A percentile compares a stretch with the other conserved stretches of the same genome.
Evolutionary conservation across 2,888 invertebrate species (phyloP).

Genomic region (Blastobasis adustella): DNA sequence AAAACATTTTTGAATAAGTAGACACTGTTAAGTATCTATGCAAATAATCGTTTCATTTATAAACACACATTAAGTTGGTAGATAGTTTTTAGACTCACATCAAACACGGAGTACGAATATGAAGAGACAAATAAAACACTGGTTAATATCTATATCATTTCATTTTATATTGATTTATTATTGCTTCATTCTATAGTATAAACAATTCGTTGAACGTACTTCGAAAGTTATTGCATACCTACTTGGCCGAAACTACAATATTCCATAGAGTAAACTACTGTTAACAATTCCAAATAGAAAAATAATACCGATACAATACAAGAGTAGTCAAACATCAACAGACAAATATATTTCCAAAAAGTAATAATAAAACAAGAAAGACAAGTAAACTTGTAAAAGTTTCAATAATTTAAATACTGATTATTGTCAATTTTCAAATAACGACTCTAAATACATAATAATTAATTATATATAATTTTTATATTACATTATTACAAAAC

Average conservation of each 20-base stretch:
- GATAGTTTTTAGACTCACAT: too few relatives aligned
- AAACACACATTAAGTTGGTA: too few relatives aligned
- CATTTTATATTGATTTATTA: slow-evolving; percentile 44
- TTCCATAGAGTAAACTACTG: slow-evolving; percentile 44
- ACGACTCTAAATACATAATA: slow-evolving; percentile 24
- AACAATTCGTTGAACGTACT: slow-evolving; percentile 64
- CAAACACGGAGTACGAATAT: too few relatives aligned
- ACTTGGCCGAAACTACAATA: slow-evolving; percentile 38
- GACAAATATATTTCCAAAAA: slow-evolving; percentile 55
- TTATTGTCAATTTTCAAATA: slow-evolving; percentile 66
- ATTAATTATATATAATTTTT: slow-evolving; percentile 17
- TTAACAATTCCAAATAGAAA: slow-evolving; percentile 59
- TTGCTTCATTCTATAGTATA: slow-evolving; percentile 64
- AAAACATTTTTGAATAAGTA: too few relatives aligned
- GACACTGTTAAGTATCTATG: too few relatives aligned
- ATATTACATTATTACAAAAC: slow-evolving; percentile 24
- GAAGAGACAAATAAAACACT: slow-evolving; percentile 28
- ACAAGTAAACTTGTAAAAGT: slow-evolving; percentile 22
- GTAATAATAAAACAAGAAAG: slow-evolving; percentile 50
- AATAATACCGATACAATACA: slow-evolving; percentile 26
- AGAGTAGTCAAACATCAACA: slow-evolving; percentile 59
- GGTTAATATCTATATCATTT: slow-evolving; percentile 22
- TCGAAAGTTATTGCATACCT: slow-evolving; percentile 29
- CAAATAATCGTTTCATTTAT: too few relatives aligned
- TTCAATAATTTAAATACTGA: slow-evolving; percentile 68